Conservation (phyloP, 1,140 invertebrate genomes). For the Bilobella aurantiaca region DNA sequence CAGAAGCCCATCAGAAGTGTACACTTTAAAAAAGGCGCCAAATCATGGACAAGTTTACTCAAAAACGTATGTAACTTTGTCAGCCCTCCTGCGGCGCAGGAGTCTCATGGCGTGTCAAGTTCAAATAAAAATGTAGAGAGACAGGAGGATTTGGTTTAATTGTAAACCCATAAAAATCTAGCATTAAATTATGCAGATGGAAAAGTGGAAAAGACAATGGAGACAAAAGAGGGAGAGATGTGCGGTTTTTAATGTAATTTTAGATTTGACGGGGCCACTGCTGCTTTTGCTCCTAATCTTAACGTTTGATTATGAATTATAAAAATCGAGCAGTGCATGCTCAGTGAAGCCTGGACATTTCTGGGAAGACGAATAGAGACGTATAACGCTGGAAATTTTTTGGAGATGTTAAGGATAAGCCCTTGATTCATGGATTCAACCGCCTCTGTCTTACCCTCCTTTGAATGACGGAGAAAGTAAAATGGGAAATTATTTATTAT, state of each 20-base stretch:
- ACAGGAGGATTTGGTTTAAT: constrained; percentile 2
- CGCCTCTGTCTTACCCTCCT: not conserved
- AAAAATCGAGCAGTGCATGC: not conserved
- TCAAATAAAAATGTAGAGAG: not conserved
- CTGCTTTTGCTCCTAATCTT: too few relatives aligned
- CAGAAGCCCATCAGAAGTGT: not conserved
- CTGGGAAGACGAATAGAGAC: not conserved
- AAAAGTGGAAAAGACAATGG: not conserved
- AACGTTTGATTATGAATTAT: too few relatives aligned
- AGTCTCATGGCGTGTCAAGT: not conserved
- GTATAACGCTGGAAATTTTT: not conserved
- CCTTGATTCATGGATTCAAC: not conserved
- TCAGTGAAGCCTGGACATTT: constrained; percentile 1
- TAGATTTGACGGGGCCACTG: too few relatives aligned
- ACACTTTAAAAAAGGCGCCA: too few relatives aligned
- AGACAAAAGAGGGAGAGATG: not conserved
- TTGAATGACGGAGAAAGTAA: not conserved
- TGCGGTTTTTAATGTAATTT: too few relatives aligned
- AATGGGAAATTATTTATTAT: not conserved
- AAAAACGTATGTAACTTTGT: too few relatives aligned
- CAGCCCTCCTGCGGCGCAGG: not conserved
- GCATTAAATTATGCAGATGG: not conserved
- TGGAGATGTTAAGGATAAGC: not conserved
- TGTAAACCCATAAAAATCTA: constrained; percentile 2
- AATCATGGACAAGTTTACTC: too few relatives aligned